Evolutionary conservation across 2,113 vertebrate species (phyloP).

Genomic region (Kryptolebias marmoratus): DNA sequence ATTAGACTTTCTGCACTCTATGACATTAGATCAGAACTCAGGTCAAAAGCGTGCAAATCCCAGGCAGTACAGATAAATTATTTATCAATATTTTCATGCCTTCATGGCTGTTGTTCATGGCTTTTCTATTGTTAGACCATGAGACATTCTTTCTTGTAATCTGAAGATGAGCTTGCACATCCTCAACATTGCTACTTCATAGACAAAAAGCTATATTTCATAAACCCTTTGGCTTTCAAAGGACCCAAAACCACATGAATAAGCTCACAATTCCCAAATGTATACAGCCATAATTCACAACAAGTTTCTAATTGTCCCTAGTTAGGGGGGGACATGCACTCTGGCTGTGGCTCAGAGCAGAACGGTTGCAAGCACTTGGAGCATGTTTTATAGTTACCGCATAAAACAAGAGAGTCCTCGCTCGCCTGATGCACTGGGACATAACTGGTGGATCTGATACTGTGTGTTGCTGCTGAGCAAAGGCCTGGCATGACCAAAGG

Average conservation of each 20-base stretch:
- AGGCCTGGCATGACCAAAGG: constrained; percentile 50
- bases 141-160: constrained; percentile 26
- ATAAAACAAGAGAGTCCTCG: constrained; percentile 68
- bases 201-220: constrained; percentile 59
- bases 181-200: constrained; percentile 14
- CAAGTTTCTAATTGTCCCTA: constrained; percentile 70
- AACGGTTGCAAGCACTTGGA: constrained; percentile 50
- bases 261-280: constrained; percentile 53
- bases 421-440: constrained; percentile 43
- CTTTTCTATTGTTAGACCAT: constrained; percentile 32
- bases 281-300: constrained; percentile 60
- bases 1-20: constrained; percentile 46
- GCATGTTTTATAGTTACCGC: constrained; percentile 73
- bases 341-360: constrained; percentile 46
- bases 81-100: constrained; percentile 6
- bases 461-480: constrained; percentile 46
- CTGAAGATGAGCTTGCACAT: constrained; percentile 25
- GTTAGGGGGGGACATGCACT: constrained; percentile 48
- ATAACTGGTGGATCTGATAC: constrained; percentile 59
- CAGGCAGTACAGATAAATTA: constrained; percentile 9
- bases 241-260: constrained; percentile 50
- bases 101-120: too few relatives aligned
- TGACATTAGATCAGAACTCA: constrained; percentile 37
- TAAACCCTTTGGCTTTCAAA: constrained; percentile 46
- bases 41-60: constrained; percentile 3